Evolutionary conservation across 2,113 vertebrate genomes (phyloP), one percentile per base, ranked within the genome.

Genomic region (Rhea pennata): DNA sequence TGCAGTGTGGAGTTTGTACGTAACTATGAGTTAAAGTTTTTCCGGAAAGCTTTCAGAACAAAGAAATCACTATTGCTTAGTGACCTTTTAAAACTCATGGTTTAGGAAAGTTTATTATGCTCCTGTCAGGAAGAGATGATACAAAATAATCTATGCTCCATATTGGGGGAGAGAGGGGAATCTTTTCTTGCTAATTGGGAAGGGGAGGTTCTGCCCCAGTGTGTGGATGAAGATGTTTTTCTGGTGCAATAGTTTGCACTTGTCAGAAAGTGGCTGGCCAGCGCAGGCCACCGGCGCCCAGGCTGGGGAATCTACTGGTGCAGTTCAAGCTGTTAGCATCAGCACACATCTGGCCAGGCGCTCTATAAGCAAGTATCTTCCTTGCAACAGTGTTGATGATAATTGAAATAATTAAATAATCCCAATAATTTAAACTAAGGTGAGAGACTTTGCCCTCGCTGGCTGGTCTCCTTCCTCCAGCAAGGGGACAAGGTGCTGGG

Each of bases 321-420:
- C 15, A 70, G 73, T n/a, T 64, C 15, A 29, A 64, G 46, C 42
- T 59, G n/a, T 54, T 31, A 39, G 2, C 1, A 0, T 16, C 59
- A 61, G 8, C 5, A 9, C 88, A 31, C 0, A 0, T 14, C 67
- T 77, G 36, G 27, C 40, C 4, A 2, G 29, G 8, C 19, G 76
- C 36, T 16, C n/a, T 39, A 0, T 56, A 48, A 36, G 40, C 65
- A 76, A 69, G 12, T 4, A 73, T 19, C 4, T n/a, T 15, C 31
- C 42, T 40, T 64, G 48, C 26, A 80, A 40, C 74, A 48, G 7
- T 2, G 0, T 50, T 36, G 79, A 29, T 10, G 70, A 44, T 8
- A 54, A 4, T 1, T 15, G 17, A 50, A 33, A 64, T 36, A 36
- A 36, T 36, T 36, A 36, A 36, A 36, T 36, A 36, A 36, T 36